A percentile compares a stretch with the other conserved stretches of the same genome.
Conservation (phyloP, 2,888 invertebrate genomes). For the Dynastes grantii region DNA sequence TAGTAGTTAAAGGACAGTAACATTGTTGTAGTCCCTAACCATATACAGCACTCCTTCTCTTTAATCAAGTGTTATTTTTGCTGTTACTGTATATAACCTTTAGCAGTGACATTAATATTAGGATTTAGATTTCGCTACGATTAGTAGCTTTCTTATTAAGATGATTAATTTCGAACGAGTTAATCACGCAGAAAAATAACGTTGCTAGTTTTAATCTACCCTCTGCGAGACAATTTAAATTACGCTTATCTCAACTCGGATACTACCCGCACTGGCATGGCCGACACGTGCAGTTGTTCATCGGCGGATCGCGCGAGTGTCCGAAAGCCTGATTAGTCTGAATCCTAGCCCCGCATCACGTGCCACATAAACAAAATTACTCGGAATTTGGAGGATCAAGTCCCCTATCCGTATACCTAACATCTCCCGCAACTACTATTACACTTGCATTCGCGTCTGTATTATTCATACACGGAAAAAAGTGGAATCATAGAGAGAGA, state of each 20-base stretch:
- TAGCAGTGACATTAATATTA: background rate
- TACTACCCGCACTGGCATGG: slow-evolving; percentile 32
- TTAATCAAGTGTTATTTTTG: no score
- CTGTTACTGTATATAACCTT: no score
- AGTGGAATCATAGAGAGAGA: background rate
- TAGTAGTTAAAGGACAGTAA: no score
- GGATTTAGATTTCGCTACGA: background rate
- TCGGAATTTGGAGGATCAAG: slow-evolving; percentile 63
- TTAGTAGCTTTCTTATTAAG: background rate
- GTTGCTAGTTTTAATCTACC: slow-evolving; percentile 63
- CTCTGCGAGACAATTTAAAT: slow-evolving; percentile 59
- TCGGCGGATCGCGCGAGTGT: slow-evolving; percentile 45
- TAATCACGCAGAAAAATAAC: slow-evolving; percentile 73
- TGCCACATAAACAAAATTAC: slow-evolving; percentile 68
- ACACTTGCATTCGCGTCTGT: slow-evolving; percentile 50
- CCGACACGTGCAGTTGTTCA: slow-evolving; percentile 47
- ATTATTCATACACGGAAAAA: slow-evolving; percentile 47
- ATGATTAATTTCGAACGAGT: slow-evolving; percentile 34
- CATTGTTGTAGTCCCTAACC: no score
- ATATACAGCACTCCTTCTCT: no score
- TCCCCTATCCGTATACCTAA: slow-evolving; percentile 53
- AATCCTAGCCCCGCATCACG: slow-evolving; percentile 60
- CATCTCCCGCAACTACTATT: slow-evolving; percentile 47
- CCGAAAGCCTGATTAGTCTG: slow-evolving; percentile 51
- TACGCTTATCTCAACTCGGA: slow-evolving; percentile 54